phyloP scores from a whole-genome alignment of 1,140 invertebrate species.

The Meloidogyne hapla region DNA sequence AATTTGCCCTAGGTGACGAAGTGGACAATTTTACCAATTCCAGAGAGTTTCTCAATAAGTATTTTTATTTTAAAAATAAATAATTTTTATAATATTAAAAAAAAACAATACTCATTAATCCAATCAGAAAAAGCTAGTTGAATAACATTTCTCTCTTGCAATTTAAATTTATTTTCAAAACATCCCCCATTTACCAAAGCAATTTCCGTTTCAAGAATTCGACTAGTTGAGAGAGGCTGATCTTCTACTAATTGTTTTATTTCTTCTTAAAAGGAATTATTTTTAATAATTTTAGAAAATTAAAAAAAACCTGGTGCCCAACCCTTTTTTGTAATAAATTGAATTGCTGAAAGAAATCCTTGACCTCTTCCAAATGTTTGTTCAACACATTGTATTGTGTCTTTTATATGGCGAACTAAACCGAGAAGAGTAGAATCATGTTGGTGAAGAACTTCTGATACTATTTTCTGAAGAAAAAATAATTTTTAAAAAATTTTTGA shows the following conservation, averaged over 20 bases:
- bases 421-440: conserved; percentile 37
- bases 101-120: conserved; percentile 31
- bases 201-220: conserved; percentile 33
- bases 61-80: too few species aligned
- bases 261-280: conserved; percentile 28
- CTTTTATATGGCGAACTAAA: conserved; percentile 41
- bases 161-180: conserved; percentile 11
- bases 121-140: conserved; percentile 34
- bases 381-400: conserved; percentile 43
- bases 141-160: neutral
- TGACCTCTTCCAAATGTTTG: conserved; percentile 42
- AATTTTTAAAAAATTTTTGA: conserved; percentile 6
- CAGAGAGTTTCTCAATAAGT: too few species aligned
- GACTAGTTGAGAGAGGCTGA: conserved; percentile 29
- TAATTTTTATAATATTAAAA: conserved; percentile 11
- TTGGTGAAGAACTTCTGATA: neutral
- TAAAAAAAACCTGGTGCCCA: conserved; percentile 44
- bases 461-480: neutral
- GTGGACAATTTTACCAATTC: too few species aligned
- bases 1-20: too few species aligned
- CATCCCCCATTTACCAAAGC: conserved; percentile 22
- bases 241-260: conserved; percentile 36
- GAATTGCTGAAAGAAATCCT: conserved; percentile 39
- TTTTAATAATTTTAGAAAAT: conserved; percentile 8
- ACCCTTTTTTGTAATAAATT: conserved; percentile 35